Conservation (phyloP, 1,140 invertebrate species). For the Drosophila littoralis region DNA sequence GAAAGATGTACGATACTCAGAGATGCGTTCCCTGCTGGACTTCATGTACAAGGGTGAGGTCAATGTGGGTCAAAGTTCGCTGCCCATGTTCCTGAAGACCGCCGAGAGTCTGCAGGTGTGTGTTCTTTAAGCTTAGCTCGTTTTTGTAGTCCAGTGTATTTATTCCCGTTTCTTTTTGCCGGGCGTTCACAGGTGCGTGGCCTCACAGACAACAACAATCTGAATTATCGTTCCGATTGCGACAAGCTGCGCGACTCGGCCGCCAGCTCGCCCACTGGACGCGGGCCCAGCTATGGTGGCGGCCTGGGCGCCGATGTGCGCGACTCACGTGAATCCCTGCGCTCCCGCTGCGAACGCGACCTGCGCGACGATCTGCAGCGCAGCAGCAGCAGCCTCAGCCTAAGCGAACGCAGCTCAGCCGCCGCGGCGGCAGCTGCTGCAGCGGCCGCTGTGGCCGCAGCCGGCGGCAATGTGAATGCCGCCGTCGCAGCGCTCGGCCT, state of each 20-base stretch:
- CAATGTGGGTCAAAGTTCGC: constrained; percentile 93
- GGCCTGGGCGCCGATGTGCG: constrained; percentile 58
- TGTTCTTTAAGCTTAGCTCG: background rate
- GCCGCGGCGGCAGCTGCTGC: constrained; percentile 72
- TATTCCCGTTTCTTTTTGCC: background rate
- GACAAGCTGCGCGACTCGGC: constrained; percentile 81
- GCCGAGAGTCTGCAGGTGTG: constrained; percentile 94
- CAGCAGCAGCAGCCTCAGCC: constrained; percentile 78
- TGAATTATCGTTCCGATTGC: constrained; percentile 85
- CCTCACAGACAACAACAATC: constrained; percentile 92
- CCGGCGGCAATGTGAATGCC: constrained; percentile 72
- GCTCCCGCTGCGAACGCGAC: constrained; percentile 75
- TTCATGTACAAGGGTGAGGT: constrained; percentile 97
- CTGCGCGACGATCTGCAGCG: constrained; percentile 75
- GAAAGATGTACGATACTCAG: constrained; percentile 94
- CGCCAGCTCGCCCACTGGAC: constrained; percentile 76
- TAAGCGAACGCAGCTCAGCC: constrained; percentile 75
- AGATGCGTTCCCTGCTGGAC: constrained; percentile 94
- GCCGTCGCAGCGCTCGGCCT: constrained; percentile 74
- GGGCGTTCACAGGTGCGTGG: constrained; percentile 86
- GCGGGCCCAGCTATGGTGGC: constrained; percentile 62
- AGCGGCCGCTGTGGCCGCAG: constrained; percentile 65
- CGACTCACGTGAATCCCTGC: constrained; percentile 70
- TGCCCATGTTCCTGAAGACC: constrained; percentile 95
- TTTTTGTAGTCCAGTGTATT: background rate